phyloP scores from a whole-genome alignment of 2,797 vertebrate genomes.

The Fringilla coelebs region DNA sequence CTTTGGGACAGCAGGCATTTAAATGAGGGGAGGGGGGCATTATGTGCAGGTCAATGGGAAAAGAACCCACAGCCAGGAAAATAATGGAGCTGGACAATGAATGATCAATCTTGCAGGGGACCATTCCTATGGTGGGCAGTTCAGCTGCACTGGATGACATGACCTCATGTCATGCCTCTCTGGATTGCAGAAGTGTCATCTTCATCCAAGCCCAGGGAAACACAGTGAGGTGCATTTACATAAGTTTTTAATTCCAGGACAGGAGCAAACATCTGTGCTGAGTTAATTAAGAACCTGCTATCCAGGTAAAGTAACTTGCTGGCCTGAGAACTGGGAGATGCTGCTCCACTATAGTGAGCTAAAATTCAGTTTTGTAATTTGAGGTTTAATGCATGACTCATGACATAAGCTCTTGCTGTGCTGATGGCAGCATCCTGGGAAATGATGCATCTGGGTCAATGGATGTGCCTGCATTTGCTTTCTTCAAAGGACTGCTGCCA shows the following conservation, averaged over 20 bases:
- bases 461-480: neutral
- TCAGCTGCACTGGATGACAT: neutral
- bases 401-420: neutral
- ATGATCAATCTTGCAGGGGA: neutral
- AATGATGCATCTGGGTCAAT: neutral
- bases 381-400: neutral
- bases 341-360: neutral
- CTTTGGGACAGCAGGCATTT: neutral
- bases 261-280: neutral
- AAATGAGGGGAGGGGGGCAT: neutral
- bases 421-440: neutral
- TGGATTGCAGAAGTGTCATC: fast-evolving
- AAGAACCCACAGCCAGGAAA: neutral
- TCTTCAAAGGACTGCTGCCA: neutral
- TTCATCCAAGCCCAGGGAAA: neutral
- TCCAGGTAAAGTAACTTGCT: neutral
- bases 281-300: neutral
- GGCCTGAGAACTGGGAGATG: neutral
- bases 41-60: neutral
- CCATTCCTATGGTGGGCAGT: neutral
- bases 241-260: neutral
- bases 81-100: neutral
- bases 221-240: neutral
- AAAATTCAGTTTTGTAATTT: neutral
- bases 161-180: neutral